Conservation (phyloP, 2,113 vertebrate genomes). For the Holacanthus passer region DNA sequence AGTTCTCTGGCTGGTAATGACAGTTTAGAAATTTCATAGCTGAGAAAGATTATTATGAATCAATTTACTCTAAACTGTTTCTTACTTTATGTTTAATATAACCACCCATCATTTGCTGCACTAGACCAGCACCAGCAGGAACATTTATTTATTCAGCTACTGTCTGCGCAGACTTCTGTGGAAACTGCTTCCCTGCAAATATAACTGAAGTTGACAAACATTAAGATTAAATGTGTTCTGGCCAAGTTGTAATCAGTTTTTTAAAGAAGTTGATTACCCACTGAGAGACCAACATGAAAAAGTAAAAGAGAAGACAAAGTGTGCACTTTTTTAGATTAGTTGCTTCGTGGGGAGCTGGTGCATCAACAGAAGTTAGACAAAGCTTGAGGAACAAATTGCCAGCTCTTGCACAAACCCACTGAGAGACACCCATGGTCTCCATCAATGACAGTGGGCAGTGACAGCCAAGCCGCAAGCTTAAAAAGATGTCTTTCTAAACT, state of each 20-base stretch:
- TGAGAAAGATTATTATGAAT: background rate
- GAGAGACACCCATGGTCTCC: constrained; percentile 3
- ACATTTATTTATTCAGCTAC: background rate
- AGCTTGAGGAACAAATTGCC: background rate
- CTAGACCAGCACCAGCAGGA: background rate
- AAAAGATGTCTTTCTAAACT: background rate
- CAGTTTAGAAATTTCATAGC: background rate
- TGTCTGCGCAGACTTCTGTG: background rate
- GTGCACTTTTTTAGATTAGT: background rate
- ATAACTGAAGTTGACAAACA: background rate
- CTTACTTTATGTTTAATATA: background rate
- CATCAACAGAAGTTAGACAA: constrained; percentile 29
- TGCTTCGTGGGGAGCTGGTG: background rate
- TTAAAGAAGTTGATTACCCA: background rate
- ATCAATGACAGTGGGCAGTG: background rate
- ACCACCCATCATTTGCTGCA: background rate
- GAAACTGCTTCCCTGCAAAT: background rate
- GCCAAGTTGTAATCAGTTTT: background rate
- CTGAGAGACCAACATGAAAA: background rate
- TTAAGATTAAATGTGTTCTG: background rate
- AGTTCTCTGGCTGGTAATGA: background rate
- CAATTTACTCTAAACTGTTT: background rate
- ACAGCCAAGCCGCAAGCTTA: background rate
- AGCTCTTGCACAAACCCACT: background rate
- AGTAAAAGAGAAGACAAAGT: background rate